phyloP scores from a whole-genome alignment of 1,140 invertebrate species.

The Ylistrum balloti region DNA sequence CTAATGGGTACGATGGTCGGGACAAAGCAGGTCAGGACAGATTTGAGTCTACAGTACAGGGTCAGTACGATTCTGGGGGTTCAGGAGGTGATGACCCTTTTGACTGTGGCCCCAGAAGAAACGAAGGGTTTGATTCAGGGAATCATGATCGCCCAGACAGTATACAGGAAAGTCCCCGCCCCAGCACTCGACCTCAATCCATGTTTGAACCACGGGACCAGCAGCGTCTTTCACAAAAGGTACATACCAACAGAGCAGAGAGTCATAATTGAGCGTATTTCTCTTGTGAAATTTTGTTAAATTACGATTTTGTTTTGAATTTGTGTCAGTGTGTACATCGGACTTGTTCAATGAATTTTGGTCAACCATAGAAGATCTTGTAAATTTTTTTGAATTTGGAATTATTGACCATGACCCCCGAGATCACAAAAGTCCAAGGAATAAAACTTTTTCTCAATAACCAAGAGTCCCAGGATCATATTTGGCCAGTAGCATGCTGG shows the following conservation, averaged over 20 bases:
- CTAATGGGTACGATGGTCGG: conserved; percentile 54
- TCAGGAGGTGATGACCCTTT: background rate
- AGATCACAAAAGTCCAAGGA: too few relatives aligned
- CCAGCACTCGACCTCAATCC: conserved; percentile 71
- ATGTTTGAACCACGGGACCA: conserved; percentile 79
- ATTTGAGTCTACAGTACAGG: background rate
- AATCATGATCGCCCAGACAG: conserved; percentile 7
- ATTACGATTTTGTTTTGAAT: too few relatives aligned
- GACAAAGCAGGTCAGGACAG: background rate
- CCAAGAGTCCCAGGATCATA: too few relatives aligned
- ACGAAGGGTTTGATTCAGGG: background rate
- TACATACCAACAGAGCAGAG: too few relatives aligned
- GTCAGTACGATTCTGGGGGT: background rate
- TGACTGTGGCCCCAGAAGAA: background rate
- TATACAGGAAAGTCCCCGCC: conserved; percentile 41
- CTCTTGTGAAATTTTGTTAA: too few relatives aligned
- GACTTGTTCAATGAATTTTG: too few relatives aligned
- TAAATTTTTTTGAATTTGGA: too few relatives aligned
- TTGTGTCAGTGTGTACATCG: too few relatives aligned
- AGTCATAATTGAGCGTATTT: background rate
- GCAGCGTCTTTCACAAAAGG: conserved; percentile 69
- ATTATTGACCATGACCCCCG: too few relatives aligned
- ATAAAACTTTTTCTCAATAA: too few relatives aligned
- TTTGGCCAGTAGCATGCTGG: too few relatives aligned
- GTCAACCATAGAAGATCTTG: too few relatives aligned